A percentile compares a stretch with the other conserved stretches of the same genome.
These are phyloP conservation scores for Scaptomyza montana DNA, from an alignment of 1,140 invertebrate species.

Conservation along the genomic window DNA sequence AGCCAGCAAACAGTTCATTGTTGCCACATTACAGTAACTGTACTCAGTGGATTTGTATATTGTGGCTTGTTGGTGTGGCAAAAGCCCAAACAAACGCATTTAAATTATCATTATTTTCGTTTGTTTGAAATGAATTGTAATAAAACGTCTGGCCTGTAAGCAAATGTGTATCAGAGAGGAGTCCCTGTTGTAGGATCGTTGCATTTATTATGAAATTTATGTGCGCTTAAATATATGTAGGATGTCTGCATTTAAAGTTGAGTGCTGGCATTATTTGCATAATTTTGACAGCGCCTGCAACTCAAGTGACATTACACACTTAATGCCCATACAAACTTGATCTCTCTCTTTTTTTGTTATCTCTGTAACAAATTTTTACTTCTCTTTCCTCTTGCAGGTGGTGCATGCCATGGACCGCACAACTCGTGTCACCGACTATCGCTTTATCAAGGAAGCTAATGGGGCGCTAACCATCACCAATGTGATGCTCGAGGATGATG, in stretches of 20 bases:
- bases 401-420: constrained; percentile 85
- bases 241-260: constrained; percentile 58
- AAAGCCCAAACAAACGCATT: constrained; percentile 41
- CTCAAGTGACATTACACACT: constrained; percentile 52
- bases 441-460: constrained; percentile 85
- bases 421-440: constrained; percentile 85
- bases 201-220: constrained; percentile 65
- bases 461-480: constrained; percentile 88
- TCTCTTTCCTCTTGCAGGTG: constrained; percentile 60
- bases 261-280: constrained; percentile 53
- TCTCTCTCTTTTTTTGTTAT: too few relatives aligned
- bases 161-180: constrained; percentile 48
- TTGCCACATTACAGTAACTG: constrained; percentile 60
- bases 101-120: constrained; percentile 69
- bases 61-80: background rate
- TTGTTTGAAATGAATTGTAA: constrained; percentile 53
- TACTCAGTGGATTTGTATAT: constrained; percentile 23
- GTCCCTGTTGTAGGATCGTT: constrained; percentile 1
- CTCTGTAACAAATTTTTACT: background rate
- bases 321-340: constrained; percentile 12
- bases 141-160: constrained; percentile 59
- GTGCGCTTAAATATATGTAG: constrained; percentile 55
- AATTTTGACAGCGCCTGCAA: constrained; percentile 41
- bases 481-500: constrained; percentile 88
- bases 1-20: constrained; percentile 67